Base-by-base conservation (phyloP, 2,888 invertebrate genomes). In the Plutella xylostella region DNA sequence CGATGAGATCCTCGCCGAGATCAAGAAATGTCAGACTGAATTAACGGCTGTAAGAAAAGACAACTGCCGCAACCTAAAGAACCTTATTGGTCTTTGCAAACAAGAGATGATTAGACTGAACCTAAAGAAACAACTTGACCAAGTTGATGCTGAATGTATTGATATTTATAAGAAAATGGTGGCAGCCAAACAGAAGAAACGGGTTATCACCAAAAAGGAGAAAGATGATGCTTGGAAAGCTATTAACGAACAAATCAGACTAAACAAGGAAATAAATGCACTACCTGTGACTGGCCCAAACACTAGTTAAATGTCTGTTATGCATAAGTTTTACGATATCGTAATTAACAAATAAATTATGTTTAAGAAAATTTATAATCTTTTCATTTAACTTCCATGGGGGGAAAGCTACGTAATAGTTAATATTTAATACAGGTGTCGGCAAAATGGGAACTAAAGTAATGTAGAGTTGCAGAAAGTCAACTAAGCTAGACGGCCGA, bases 1-100 rank as follows among this genome's bases (percentile, higher is more conserved):
- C 59, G 95, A 96, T 76, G 97, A 97, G 73, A 93, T 97, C 58
- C 79, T 95, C 51, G 82, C 88, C 9, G 97, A 97, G 82, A 92
- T 97, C 12, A 92, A 93, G 61, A 89, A 92, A 58, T 94, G 96
- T 55, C 93, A 95, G 60, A 89, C 92, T 47, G 95, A 96, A 72
- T 73, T 94, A 15, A 85, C 87, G 42, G 88, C 89, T 18, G 87
- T 94, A 6, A 89, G 93, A 52, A 89, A 90, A 71, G 93, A 94
- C 63, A 97, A 97, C 66, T 87, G 90, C 51, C 85, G 86, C 20
- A 90, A 92, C 59, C 76, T 94, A 17, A 89, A 89, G 55, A 85
- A 85, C 46, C 72, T 95, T 2, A 85, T 91, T 48, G 86, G 87
- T 38, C 77, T 90, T 18, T 92, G 93, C 42, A 90, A 91, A 61